phyloP scores from a whole-genome alignment of 2,888 invertebrate genomes.

The Cremastinae sp. region DNA sequence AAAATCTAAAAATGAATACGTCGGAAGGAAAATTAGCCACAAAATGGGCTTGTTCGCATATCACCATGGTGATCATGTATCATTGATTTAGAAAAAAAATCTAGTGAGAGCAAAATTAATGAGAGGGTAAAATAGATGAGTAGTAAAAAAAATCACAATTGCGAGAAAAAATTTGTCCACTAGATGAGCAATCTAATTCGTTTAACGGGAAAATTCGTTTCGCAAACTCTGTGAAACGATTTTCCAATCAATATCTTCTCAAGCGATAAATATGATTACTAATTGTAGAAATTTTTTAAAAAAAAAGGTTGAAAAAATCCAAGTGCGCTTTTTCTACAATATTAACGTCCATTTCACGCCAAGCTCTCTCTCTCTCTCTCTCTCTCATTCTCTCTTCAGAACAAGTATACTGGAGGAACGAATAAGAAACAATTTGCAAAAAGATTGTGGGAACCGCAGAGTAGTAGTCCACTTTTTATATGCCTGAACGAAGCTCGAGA shows the following conservation, averaged over 20 bases:
- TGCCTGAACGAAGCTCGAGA: conserved; percentile 48
- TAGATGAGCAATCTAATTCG: no score
- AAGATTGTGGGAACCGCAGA: conserved; percentile 2
- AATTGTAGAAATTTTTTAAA: conserved; percentile 18
- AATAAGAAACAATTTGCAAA: conserved; percentile 24
- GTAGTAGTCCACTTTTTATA: conserved; percentile 51
- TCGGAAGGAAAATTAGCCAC: conserved; percentile 29
- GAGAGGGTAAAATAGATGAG: not conserved
- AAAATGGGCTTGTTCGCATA: conserved; percentile 59
- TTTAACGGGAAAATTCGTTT: no score
- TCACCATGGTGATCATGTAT: conserved; percentile 57
- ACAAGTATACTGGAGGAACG: not conserved
- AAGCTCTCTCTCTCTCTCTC: conserved; percentile 20
- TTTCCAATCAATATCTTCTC: conserved; percentile 28
- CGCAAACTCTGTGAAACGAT: no score
- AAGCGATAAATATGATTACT: not conserved
- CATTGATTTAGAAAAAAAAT: conserved; percentile 20
- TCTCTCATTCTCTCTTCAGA: conserved; percentile 7
- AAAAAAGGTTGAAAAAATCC: not conserved
- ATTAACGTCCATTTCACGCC: conserved; percentile 59
- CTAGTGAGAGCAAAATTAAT: not conserved
- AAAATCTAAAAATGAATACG: not conserved
- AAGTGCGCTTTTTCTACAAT: conserved; percentile 22
- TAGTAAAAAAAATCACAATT: not conserved
- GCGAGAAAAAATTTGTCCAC: no score